phyloP scores from a whole-genome alignment of 2,888 invertebrate genomes.

The Lingula anatina region DNA sequence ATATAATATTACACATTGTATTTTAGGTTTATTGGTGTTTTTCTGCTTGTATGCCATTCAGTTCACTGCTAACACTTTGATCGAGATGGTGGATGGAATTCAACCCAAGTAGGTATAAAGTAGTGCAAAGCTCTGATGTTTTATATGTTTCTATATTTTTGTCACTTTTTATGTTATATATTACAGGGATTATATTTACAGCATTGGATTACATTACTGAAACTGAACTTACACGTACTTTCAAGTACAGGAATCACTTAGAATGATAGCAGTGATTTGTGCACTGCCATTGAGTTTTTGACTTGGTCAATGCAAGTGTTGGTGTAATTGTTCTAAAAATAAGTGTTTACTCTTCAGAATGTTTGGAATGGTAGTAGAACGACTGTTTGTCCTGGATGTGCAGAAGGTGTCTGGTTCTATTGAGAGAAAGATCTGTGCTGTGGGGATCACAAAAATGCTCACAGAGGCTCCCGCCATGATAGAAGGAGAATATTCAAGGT shows the following conservation, averaged over 20 bases:
- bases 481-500: slow-evolving; percentile 59
- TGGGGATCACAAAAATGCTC: slow-evolving; percentile 80
- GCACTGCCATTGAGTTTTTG: too few species aligned
- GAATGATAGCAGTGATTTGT: too few species aligned
- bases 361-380: slow-evolving; percentile 93
- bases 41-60: slow-evolving; percentile 80
- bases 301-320: too few species aligned
- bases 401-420: slow-evolving; percentile 77
- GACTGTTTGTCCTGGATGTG: slow-evolving; percentile 78
- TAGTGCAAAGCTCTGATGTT: not conserved
- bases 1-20: not conserved
- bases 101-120: slow-evolving; percentile 71
- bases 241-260: not conserved
- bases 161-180: not conserved
- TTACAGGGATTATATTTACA: not conserved
- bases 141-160: not conserved
- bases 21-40: slow-evolving; percentile 74
- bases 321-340: too few species aligned
- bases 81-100: slow-evolving; percentile 77
- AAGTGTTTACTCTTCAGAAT: slow-evolving; percentile 71
- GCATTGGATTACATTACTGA: not conserved
- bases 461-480: slow-evolving; percentile 69
- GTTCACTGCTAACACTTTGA: slow-evolving; percentile 69
- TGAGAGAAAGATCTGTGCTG: slow-evolving; percentile 86
- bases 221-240: not conserved